These are phyloP conservation scores for Halichoeres trimaculatus DNA, from an alignment of 2,113 vertebrate genomes.

Conservation along the genomic window DNA sequence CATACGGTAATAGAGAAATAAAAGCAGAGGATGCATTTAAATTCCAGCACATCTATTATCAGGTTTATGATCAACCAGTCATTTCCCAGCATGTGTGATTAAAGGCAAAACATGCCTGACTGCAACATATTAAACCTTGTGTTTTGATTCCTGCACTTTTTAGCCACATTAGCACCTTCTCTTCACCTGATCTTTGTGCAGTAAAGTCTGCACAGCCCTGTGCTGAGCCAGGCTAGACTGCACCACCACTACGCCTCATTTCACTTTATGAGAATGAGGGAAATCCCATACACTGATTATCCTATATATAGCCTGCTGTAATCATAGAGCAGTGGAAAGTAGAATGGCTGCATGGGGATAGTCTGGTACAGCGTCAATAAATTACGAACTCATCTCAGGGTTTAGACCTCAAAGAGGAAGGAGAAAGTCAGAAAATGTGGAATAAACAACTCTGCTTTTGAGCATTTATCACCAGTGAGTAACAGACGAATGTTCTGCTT, in stretches of 20 bases:
- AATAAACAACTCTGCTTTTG: background rate
- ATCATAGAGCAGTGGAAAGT: constrained; percentile 83
- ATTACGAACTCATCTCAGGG: constrained; percentile 75
- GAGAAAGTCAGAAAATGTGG: background rate
- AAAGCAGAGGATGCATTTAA: background rate
- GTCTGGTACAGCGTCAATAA: constrained; percentile 61
- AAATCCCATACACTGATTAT: constrained; percentile 88
- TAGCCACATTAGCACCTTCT: constrained; percentile 67
- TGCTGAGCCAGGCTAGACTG: constrained; percentile 63
- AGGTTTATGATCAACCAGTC: background rate
- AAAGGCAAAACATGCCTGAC: background rate
- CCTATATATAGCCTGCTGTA: constrained; percentile 88
- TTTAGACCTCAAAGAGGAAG: constrained; percentile 23
- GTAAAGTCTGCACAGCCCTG: constrained; percentile 59
- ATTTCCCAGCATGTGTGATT: background rate
- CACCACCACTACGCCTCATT: constrained; percentile 87
- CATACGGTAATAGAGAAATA: background rate
- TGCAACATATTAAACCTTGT: background rate
- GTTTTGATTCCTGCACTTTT: constrained; percentile 14
- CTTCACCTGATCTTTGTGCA: constrained; percentile 43
- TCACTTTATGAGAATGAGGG: constrained; percentile 86
- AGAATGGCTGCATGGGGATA: constrained; percentile 67
- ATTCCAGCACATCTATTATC: background rate
- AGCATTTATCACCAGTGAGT: background rate
- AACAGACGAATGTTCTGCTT: background rate